Conservation (phyloP, 2,888 invertebrate genomes). For the Thecocarcelia acutangulata region DNA sequence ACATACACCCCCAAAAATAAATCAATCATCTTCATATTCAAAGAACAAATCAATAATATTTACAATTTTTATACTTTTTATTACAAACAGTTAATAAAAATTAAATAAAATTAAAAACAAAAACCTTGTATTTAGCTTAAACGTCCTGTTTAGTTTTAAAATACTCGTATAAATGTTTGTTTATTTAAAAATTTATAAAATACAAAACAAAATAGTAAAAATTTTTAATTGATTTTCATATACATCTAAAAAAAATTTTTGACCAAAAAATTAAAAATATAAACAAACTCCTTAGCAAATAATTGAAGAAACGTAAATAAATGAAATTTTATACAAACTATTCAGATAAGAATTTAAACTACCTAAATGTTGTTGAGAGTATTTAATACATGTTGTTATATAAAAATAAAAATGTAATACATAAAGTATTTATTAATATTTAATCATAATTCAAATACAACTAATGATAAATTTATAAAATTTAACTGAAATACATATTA, state of each 20-base stretch:
- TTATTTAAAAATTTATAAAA: constrained; percentile 43
- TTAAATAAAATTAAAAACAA: constrained; percentile 1
- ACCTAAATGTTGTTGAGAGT: constrained; percentile 68
- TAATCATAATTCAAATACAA: constrained; percentile 46
- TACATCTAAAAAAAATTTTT: constrained; percentile 53
- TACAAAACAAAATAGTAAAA: constrained; percentile 5
- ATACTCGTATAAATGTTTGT: constrained; percentile 16
- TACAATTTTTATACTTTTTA: constrained; percentile 66
- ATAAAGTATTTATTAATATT: constrained; percentile 55
- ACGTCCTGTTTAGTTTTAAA: constrained; percentile 40
- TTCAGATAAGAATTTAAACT: constrained; percentile 55
- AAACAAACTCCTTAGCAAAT: constrained; percentile 6
- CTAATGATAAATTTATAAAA: constrained; percentile 38
- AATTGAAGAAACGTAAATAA: constrained; percentile 30
- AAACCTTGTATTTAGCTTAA: constrained; percentile 44
- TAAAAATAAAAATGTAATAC: constrained; percentile 34
- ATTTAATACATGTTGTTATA: constrained; percentile 67
- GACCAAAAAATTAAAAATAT: constrained; percentile 53
- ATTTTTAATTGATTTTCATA: constrained; percentile 45
- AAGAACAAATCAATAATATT: constrained; percentile 56
- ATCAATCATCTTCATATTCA: constrained; percentile 17
- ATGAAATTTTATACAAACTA: constrained; percentile 56
- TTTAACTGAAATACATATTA: background rate
- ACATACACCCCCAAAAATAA: constrained; percentile 51
- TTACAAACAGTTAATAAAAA: constrained; percentile 38